phyloP scores from a whole-genome alignment of 2,888 invertebrate genomes.

The Calameuta pallipes region DNA sequence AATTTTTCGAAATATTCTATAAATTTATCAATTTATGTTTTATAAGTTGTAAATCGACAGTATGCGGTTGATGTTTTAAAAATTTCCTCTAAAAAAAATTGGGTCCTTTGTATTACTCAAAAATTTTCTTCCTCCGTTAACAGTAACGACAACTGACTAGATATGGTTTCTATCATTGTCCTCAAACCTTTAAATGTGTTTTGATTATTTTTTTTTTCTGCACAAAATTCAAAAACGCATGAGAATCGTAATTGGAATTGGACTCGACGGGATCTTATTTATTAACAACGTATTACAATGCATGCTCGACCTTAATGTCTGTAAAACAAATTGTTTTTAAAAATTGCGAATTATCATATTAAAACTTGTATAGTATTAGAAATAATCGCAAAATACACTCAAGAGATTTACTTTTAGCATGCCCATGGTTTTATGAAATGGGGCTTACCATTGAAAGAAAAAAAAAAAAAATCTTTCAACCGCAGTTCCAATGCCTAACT shows the following conservation, averaged over 20 bases:
- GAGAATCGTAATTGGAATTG: background rate
- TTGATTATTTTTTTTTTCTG: background rate
- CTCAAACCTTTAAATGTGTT: too few species aligned
- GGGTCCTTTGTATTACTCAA: background rate
- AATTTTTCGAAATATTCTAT: too few species aligned
- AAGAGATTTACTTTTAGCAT: background rate
- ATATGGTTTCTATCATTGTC: background rate
- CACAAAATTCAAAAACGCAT: background rate
- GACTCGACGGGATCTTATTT: background rate
- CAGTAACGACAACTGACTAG: background rate
- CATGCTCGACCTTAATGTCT: background rate
- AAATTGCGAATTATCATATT: background rate
- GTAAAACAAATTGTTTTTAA: background rate
- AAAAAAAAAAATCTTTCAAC: constrained; percentile 11
- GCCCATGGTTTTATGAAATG: background rate
- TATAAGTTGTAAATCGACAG: too few species aligned
- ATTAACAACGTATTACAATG: background rate
- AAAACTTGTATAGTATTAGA: background rate
- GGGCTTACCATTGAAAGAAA: background rate
- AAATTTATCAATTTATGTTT: too few species aligned
- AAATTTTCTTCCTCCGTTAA: background rate
- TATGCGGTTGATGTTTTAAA: too few species aligned
- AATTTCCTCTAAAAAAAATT: too few species aligned
- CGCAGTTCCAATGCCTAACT: constrained; percentile 32
- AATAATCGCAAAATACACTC: background rate